phyloP scores from a whole-genome alignment of 2,113 vertebrate species.

The Cyanoderma ruficeps region DNA sequence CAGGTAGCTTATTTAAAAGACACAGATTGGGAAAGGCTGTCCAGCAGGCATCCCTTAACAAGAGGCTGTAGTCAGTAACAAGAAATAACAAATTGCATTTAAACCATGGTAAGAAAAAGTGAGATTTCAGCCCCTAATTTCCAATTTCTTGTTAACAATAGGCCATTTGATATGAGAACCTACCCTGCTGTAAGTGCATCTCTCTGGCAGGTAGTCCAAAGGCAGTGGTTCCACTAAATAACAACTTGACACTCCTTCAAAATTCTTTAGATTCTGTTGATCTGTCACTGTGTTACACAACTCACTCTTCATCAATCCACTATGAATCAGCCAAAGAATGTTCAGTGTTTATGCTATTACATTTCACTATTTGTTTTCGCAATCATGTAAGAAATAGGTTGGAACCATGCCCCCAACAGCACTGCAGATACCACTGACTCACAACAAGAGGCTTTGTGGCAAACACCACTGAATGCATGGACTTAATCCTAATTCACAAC shows the following conservation, averaged over 20 bases:
- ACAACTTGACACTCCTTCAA: not conserved
- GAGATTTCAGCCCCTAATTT: not conserved
- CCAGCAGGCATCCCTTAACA: not conserved
- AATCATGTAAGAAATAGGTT: not conserved
- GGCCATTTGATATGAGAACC: not conserved
- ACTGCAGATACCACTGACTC: not conserved
- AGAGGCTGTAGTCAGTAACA: not conserved
- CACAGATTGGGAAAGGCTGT: not conserved
- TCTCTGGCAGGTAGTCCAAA: constrained; percentile 1
- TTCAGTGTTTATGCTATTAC: not conserved
- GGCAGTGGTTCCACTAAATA: not conserved
- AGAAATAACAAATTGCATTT: constrained; percentile 5
- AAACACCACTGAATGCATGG: not conserved
- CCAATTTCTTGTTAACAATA: not conserved
- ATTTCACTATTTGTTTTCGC: constrained; percentile 26
- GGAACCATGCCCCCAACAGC: not conserved
- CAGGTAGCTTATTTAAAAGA: not conserved
- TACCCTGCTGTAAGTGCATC: not conserved
- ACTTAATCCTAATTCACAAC: not conserved
- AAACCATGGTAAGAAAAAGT: not conserved
- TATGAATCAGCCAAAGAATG: constrained; percentile 9
- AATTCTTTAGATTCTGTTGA: constrained; percentile 19
- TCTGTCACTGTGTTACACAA: constrained; percentile 11
- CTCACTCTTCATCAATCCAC: not conserved
- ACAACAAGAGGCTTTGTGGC: not conserved